Evolutionary conservation across 2,113 vertebrate species (phyloP).

Genomic region (Myotis yumanensis): DNA sequence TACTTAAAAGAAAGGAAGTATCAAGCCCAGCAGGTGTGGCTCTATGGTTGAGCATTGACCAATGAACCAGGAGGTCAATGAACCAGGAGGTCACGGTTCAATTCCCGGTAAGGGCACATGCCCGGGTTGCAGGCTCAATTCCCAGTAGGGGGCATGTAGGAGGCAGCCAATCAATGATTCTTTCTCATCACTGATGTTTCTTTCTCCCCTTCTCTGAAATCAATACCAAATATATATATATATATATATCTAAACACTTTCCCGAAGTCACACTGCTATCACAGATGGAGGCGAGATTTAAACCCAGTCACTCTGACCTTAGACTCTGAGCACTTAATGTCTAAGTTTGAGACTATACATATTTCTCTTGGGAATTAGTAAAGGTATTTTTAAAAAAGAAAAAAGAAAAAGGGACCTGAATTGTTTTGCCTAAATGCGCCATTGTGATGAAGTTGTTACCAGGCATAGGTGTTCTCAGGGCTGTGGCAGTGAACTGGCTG

Average conservation of each 20-base stretch:
- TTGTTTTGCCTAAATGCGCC: background rate
- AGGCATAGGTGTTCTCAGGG: accelerated
- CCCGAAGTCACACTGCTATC: background rate
- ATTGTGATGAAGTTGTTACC: background rate
- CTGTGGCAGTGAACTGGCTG: accelerated
- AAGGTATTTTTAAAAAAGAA: background rate
- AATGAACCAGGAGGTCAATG: too few relatives aligned
- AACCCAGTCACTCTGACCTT: background rate
- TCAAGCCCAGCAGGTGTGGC: background rate
- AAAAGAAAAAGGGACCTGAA: background rate
- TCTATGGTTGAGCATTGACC: too few relatives aligned
- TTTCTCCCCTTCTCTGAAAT: too few relatives aligned
- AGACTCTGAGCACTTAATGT: background rate
- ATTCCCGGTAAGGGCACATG: too few relatives aligned
- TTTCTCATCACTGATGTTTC: too few relatives aligned
- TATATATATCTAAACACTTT: background rate
- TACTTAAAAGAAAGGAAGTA: background rate
- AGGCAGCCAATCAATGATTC: too few relatives aligned
- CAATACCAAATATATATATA: too few relatives aligned
- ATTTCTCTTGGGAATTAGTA: background rate
- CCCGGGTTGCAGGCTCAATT: too few relatives aligned
- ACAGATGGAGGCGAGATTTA: background rate
- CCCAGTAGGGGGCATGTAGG: too few relatives aligned
- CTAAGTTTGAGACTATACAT: background rate
- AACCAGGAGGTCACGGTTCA: too few relatives aligned